Evolutionary conservation across 2,888 invertebrate genomes (phyloP), one percentile per base, ranked within the genome.

Genomic region (Patella ulyssiponensis): DNA sequence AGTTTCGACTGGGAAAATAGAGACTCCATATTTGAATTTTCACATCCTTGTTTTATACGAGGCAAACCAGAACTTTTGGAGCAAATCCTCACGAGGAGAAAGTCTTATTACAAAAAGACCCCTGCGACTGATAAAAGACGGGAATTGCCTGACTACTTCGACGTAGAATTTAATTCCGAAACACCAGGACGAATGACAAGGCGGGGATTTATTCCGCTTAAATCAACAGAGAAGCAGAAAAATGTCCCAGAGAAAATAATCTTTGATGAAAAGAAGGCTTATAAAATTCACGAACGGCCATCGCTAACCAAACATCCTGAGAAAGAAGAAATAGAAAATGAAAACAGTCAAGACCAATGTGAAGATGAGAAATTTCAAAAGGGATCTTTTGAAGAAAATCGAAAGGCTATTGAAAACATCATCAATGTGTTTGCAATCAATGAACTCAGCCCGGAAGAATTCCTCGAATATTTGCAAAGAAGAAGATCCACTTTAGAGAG

Each of bases 1-100:
- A 87, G 87, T 17, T 91, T 90, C 80, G 83, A 85, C 52, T 88
- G 89, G 88, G 76, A 71, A 20, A 78, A 83, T n/a, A 81, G 81
- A 3, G 80, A 76, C 3, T 78, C 78, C 12, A 79, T 80, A 11
- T 82, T 88, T 76, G 86, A 87, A 76, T 90, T 88, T 83, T 82
- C 84, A 7, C 90, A 90, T 78, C 86, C 84, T 12, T 82, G 69
- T 73, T 87, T 90, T 77, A 75, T 81, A 0, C 80, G 82, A 23
- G 86, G 84, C 4, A 76, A 84, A 7, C 79, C 83, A 58, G 83
- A 88, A 27, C 73, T 86, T 14, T 73, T 89, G 23, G 58, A 71
- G 11, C 80, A 84, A 4, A 77, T 86, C 5, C 71, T 71, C 20
- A 85, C 83, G 17, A 83, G 77, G 44, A 44, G 80, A 54, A 82